phyloP scores from a whole-genome alignment of 2,113 vertebrate genomes.

The Pseudonaja textilis region DNA sequence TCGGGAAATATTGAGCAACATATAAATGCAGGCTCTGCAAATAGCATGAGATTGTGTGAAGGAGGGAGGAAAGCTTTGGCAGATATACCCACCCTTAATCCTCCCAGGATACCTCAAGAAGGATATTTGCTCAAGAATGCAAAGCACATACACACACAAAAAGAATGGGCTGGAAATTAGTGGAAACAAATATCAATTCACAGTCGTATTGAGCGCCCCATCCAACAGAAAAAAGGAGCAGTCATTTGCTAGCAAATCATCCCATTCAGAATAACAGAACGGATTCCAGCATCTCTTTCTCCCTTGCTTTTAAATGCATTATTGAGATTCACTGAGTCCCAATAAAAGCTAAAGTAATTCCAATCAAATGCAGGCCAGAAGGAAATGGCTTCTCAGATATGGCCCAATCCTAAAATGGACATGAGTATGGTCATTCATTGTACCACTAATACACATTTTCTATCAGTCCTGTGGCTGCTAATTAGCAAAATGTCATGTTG shows the following conservation, averaged over 20 bases:
- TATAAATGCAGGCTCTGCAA: slow-evolving; percentile 70
- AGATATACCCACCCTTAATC: slow-evolving; percentile 40
- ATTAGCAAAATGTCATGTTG: not conserved
- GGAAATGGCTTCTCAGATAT: not conserved
- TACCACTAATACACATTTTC: not conserved
- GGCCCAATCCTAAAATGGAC: not conserved
- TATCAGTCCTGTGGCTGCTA: not conserved
- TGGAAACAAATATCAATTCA: slow-evolving; percentile 28
- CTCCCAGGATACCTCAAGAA: slow-evolving; percentile 20
- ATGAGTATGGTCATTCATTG: not conserved
- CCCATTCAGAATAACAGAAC: not conserved
- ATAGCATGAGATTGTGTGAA: slow-evolving; percentile 57
- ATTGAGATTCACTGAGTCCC: not conserved
- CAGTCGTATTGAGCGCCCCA: slow-evolving; percentile 21
- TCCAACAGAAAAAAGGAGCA: not conserved
- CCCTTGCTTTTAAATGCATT: not conserved
- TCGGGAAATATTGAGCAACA: slow-evolving; percentile 68
- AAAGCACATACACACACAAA: not conserved
- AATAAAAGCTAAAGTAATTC: not conserved
- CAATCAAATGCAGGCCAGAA: not conserved
- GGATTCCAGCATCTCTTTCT: not conserved
- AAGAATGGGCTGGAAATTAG: slow-evolving; percentile 24
- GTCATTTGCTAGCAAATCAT: accelerated
- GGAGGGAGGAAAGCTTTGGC: slow-evolving; percentile 18
- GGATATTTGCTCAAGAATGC: slow-evolving; percentile 32